Conservation (phyloP, 2,797 vertebrate genomes). For the Bradypus variegatus region DNA sequence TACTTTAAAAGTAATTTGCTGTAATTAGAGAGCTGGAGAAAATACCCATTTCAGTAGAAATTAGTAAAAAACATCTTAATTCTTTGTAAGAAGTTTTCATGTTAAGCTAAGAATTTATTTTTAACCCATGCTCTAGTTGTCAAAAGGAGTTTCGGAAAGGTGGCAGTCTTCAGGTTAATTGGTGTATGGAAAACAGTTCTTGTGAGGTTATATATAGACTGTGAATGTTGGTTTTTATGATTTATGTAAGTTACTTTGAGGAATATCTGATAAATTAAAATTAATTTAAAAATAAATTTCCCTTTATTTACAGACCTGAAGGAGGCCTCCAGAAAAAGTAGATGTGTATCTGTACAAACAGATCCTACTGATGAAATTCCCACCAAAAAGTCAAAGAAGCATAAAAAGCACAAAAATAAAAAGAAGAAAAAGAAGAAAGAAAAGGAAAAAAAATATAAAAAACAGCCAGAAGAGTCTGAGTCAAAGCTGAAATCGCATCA, state of each 20-base stretch:
- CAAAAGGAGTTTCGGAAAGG: background rate
- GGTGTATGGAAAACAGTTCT: background rate
- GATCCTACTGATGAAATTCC: conserved; percentile 79
- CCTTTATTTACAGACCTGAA: conserved; percentile 73
- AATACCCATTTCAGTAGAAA: background rate
- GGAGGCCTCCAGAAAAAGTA: conserved; percentile 74
- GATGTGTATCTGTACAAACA: conserved; percentile 74
- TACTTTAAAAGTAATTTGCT: conserved; percentile 15
- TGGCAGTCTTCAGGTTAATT: background rate
- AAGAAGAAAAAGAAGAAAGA: conserved; percentile 86
- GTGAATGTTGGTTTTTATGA: background rate
- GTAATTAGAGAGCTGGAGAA: background rate
- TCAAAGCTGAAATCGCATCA: conserved; percentile 69
- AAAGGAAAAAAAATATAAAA: conserved; percentile 81
- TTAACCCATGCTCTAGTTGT: conserved; percentile 2
- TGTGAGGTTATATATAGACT: background rate
- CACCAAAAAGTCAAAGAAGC: conserved; percentile 88
- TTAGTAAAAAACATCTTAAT: background rate
- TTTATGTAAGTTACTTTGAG: conserved; percentile 44
- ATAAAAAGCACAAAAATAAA: conserved; percentile 92
- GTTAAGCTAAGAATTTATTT: background rate
- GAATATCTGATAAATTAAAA: conserved; percentile 45
- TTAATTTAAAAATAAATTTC: background rate
- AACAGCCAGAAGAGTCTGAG: conserved; percentile 72
- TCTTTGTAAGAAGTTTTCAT: background rate